Base-by-base conservation (phyloP, 30 jellyfish, hydroid and myxozoan species). In the Aurelia aurita region DNA sequence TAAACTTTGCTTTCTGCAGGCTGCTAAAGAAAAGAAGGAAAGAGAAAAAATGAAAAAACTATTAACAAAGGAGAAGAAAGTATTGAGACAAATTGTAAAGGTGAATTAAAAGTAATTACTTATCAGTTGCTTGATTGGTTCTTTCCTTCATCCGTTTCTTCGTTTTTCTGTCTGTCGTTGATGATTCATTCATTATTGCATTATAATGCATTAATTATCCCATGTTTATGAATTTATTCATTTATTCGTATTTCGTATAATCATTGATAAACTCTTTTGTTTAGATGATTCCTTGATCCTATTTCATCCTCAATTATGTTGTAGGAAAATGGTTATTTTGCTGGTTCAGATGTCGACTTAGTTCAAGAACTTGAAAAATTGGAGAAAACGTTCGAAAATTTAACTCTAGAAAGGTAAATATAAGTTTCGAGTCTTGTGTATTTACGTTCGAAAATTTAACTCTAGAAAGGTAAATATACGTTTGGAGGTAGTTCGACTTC, bases 21-120 rank as follows among this genome's bases (percentile, higher is more conserved):
- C 96, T 1, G 72, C 84, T 23, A 81, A 72, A 67, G 96, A 85
- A 53, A 93, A 93, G 79, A 93, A 93, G 66, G 98, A 93, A 60
- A 75, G 93, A 57, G 98, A 93, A 1, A 82, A 84, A 32, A 25
- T 88, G 84, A 93, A 85, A 47, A 93, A 88, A 64, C 81, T 79
- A 15, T 57, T 83, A 15, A 95, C 98, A 15, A 76, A 87, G 70
- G 98, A 93, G 20, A 64, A 93, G 62, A 93, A 93, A 64, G 69
- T 31, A 26, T 21, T 93, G 12, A 72, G 97, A 47, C 97, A 93
- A 71, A 84, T 73, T 2, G 39, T 93, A 26, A 93, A 93, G 92
- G 98, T 93, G 21, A 35, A 61, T 49, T 1, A 14, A 0, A 31
- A 19, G 39, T 25, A 19, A 7, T 6, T 19, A 4, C 0, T 11